Evolutionary conservation across 2,888 invertebrate species (phyloP).

Genomic region (Melipona beecheii): DNA sequence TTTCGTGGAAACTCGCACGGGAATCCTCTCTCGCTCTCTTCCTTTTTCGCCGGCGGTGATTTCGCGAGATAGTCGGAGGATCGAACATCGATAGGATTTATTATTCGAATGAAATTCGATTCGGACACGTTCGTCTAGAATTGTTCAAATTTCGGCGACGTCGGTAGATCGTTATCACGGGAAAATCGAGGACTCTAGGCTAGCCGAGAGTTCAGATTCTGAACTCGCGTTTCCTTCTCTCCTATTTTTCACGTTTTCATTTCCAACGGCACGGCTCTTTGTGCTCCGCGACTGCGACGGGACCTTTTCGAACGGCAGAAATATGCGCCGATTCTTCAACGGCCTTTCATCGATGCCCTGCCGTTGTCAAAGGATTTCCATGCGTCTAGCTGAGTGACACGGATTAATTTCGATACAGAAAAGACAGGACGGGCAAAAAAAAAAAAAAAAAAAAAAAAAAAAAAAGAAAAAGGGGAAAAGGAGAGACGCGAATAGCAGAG

Average conservation of each 20-base stretch:
- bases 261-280: conserved; percentile 45
- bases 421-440: background rate
- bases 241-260: conserved; percentile 56
- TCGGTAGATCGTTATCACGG: background rate
- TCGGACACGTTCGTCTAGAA: background rate
- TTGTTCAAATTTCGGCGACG: too few relatives aligned
- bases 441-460: too few relatives aligned
- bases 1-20: background rate
- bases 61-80: background rate
- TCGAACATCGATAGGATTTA: background rate
- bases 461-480: too few relatives aligned
- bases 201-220: conserved; percentile 14
- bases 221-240: conserved; percentile 9
- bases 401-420: conserved; percentile 61
- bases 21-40: background rate
- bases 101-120: background rate
- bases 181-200: background rate
- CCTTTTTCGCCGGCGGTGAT: background rate
- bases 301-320: conserved; percentile 60
- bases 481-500: background rate
- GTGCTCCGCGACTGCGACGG: conserved; percentile 42
- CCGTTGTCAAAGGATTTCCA: conserved; percentile 56
- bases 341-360: conserved; percentile 56
- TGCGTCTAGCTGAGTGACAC: conserved; percentile 33
- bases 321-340: conserved; percentile 63